Conservation (phyloP, 2,113 vertebrate species). For the Calidris pugnax region DNA sequence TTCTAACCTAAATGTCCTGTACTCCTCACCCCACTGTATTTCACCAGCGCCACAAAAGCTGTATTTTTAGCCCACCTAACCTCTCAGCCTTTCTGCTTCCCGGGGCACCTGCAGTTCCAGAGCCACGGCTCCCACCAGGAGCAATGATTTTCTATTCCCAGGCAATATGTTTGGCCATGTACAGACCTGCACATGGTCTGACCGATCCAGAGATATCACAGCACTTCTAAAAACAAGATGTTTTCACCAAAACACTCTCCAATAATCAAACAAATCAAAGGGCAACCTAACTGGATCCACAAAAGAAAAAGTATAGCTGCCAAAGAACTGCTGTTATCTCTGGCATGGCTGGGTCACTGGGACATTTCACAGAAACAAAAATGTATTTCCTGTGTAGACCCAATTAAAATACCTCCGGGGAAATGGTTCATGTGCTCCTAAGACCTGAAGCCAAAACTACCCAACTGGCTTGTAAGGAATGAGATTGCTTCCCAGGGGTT, state of each 20-base stretch:
- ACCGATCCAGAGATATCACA: neutral
- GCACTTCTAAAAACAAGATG: conserved; percentile 28
- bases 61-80: neutral
- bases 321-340: conserved; percentile 63
- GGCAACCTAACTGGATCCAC: conserved; percentile 16
- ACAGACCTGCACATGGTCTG: neutral
- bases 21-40: accelerated
- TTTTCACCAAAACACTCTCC: conserved; percentile 24
- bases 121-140: neutral
- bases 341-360: conserved; percentile 55
- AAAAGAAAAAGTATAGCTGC: neutral
- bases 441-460: conserved; percentile 43
- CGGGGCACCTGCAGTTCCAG: neutral
- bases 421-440: neutral
- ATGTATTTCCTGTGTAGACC: conserved; percentile 43
- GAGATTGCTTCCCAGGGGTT: neutral
- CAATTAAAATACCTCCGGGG: neutral
- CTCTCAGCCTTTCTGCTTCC: neutral
- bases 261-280: conserved; percentile 69
- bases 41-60: neutral
- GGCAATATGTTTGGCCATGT: neutral
- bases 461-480: neutral
- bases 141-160: neutral
- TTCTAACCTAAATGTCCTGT: neutral
- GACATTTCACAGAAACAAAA: conserved; percentile 60